These are phyloP conservation scores for Pristionchus entomophagus DNA, from an alignment of 2,888 invertebrate genomes.

Conservation along the genomic window DNA sequence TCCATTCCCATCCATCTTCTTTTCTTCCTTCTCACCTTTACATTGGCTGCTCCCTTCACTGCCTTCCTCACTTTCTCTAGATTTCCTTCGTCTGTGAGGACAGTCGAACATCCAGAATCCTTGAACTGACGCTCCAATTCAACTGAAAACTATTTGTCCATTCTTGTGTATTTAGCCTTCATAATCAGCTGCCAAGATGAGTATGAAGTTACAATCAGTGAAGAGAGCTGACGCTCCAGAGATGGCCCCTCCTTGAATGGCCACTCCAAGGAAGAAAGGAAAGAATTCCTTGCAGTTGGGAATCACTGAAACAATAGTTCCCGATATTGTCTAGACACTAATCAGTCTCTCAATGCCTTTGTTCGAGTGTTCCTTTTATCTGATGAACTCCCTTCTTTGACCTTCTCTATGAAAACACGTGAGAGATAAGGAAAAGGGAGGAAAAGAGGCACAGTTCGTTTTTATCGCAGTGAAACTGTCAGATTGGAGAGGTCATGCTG, in stretches of 20 bases:
- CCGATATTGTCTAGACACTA: neutral
- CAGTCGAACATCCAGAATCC: conserved; percentile 55
- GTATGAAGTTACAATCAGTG: conserved; percentile 62
- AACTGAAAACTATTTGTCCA: conserved; percentile 51
- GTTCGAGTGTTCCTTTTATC: neutral
- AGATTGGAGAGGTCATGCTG: neutral
- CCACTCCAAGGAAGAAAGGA: conserved; percentile 61
- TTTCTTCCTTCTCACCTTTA: conserved; percentile 2
- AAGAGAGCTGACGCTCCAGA: conserved; percentile 67
- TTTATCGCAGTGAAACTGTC: neutral
- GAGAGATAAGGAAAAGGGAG: neutral
- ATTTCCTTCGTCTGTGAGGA: conserved; percentile 56
- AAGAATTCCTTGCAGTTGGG: conserved; percentile 62
- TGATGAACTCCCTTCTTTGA: too few species aligned
- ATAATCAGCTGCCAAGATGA: neutral
- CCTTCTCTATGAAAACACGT: conserved; percentile 11
- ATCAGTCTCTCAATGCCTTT: neutral
- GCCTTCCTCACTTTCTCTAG: conserved; percentile 59
- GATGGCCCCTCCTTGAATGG: conserved; percentile 55
- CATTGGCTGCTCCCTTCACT: conserved; percentile 11
- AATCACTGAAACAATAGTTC: conserved; percentile 51
- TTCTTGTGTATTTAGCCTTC: too few species aligned
- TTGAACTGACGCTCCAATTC: conserved; percentile 63
- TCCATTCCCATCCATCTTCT: neutral
- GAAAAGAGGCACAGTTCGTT: neutral